Percentiles rank a stretch among this genome's conserved stretches.
Evolutionary conservation across 2,113 vertebrate genomes (phyloP).

Genomic region (Rana temporaria): DNA sequence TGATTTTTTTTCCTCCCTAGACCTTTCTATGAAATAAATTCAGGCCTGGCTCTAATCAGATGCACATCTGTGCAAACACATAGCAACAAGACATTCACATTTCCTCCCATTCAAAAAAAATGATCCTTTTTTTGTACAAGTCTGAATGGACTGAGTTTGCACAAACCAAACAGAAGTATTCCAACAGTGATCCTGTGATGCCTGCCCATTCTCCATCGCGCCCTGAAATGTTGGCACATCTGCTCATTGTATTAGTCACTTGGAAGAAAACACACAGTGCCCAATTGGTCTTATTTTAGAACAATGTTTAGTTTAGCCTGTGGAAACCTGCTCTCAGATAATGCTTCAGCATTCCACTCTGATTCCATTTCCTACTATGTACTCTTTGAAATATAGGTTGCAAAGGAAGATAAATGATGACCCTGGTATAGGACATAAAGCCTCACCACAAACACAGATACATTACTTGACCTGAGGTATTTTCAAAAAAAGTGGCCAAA

Average conservation of each 20-base stretch:
- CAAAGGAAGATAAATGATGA: not conserved
- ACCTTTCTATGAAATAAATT: too few species aligned
- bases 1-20: too few species aligned
- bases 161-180: not conserved
- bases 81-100: constrained; percentile 10
- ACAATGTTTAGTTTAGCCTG: constrained; percentile 42
- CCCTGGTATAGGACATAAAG: not conserved
- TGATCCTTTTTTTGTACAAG: constrained; percentile 18
- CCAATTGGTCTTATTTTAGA: constrained; percentile 26
- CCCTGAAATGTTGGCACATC: constrained; percentile 38
- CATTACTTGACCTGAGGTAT: not conserved
- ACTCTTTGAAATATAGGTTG: not conserved
- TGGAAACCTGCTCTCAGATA: constrained; percentile 41
- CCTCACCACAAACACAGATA: not conserved
- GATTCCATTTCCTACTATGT: constrained; percentile 18
- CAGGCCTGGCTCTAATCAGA: too few species aligned
- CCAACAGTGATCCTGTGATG: not conserved
- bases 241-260: constrained; percentile 39
- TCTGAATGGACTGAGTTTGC: not conserved
- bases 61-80: constrained; percentile 56
- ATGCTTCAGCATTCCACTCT: constrained; percentile 28
- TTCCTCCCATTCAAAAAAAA: not conserved
- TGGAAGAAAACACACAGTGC: constrained; percentile 1
- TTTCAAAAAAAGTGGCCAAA: not conserved
- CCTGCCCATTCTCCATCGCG: constrained; percentile 18